phyloP scores from a whole-genome alignment of 2,888 invertebrate species.

The Tolmerus cingulatus region DNA sequence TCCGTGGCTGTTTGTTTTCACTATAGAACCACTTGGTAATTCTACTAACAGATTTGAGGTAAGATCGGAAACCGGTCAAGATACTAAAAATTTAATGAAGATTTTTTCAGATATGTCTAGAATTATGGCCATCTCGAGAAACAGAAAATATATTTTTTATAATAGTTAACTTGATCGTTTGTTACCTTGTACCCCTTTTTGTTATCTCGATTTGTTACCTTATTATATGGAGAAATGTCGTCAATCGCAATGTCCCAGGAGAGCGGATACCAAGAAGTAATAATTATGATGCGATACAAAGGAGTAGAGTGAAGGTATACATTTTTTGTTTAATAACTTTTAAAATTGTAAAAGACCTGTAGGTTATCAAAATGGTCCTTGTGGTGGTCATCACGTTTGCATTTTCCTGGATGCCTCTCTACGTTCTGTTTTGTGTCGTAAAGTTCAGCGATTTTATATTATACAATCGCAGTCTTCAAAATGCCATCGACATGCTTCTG shows the following conservation, averaged over 20 bases:
- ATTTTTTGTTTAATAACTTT: neutral
- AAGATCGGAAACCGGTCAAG: slow-evolving; percentile 39
- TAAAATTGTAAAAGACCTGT: slow-evolving; percentile 26
- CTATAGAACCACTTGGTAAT: slow-evolving; percentile 58
- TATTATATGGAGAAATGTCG: slow-evolving; percentile 65
- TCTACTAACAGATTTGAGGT: slow-evolving; percentile 58
- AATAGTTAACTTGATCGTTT: slow-evolving; percentile 65
- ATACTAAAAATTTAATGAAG: neutral
- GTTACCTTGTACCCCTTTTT: slow-evolving; percentile 66
- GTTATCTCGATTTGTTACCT: slow-evolving; percentile 67
- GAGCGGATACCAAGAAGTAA: slow-evolving; percentile 54
- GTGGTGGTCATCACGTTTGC: slow-evolving; percentile 67
- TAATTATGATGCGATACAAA: slow-evolving; percentile 51
- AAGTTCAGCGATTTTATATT: slow-evolving; percentile 56
- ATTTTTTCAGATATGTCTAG: slow-evolving; percentile 59
- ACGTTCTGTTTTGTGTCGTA: slow-evolving; percentile 62
- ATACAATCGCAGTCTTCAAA: slow-evolving; percentile 45
- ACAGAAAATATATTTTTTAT: slow-evolving; percentile 66
- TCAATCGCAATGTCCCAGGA: slow-evolving; percentile 62
- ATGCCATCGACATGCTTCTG: slow-evolving; percentile 56
- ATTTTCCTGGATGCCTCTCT: slow-evolving; percentile 67
- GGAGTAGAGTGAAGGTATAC: slow-evolving; percentile 53
- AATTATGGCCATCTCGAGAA: slow-evolving; percentile 63
- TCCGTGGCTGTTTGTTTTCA: slow-evolving; percentile 66
- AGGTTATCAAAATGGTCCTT: slow-evolving; percentile 65